Evolutionary conservation across 2,113 vertebrate genomes (phyloP).

Genomic region (Microcebus tavaratra): DNA sequence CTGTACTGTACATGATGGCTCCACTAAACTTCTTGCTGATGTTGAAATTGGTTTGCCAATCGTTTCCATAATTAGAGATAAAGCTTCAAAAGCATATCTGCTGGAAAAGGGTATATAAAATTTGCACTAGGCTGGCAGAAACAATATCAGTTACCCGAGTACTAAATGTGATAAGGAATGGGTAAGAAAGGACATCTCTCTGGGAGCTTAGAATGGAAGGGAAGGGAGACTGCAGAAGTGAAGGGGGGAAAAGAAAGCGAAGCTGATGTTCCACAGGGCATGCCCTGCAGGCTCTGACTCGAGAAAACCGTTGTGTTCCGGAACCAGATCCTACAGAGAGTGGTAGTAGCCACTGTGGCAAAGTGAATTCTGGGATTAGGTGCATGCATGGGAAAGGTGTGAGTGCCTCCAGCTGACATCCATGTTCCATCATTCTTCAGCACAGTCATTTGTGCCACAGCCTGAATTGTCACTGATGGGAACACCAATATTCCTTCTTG

Average conservation of each 20-base stretch:
- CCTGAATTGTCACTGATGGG: background rate
- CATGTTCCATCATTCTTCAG: background rate
- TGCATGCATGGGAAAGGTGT: background rate
- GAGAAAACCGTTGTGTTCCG: background rate
- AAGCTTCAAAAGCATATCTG: background rate
- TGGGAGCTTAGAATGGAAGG: background rate
- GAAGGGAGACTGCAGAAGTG: background rate
- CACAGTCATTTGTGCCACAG: background rate
- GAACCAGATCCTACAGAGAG: background rate
- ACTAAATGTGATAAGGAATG: background rate
- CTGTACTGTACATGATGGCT: background rate
- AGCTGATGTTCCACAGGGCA: accelerated
- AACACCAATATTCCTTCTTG: background rate
- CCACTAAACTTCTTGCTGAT: background rate
- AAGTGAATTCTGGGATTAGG: background rate
- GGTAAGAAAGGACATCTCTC: background rate
- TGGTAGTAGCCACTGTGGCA: too few species aligned
- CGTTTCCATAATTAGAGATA: background rate
- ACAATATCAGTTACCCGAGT: background rate
- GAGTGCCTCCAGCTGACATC: background rate
- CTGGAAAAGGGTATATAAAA: background rate
- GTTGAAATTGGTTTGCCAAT: background rate
- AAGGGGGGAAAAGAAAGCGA: background rate
- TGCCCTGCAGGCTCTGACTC: background rate
- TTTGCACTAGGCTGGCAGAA: background rate